Evolutionary conservation across 2,113 vertebrate species (phyloP).

Genomic region (Rhombomys opimus): DNA sequence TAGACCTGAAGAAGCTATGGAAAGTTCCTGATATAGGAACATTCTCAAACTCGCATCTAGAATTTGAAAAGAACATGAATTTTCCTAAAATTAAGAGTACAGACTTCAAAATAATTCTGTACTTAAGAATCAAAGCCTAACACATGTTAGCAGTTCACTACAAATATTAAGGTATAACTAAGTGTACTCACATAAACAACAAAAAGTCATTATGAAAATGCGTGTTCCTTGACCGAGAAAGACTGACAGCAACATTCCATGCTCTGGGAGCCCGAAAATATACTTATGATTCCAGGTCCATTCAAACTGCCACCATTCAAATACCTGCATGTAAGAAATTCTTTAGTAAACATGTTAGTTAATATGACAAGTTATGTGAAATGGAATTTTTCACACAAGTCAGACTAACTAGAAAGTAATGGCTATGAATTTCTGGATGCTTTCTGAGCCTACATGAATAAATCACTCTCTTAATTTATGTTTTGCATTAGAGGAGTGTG

Average conservation of each 20-base stretch:
- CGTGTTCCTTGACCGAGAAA: constrained; percentile 95
- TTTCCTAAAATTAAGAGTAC: constrained; percentile 39
- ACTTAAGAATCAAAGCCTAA: constrained; percentile 16
- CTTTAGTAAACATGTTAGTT: constrained; percentile 73
- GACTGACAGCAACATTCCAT: constrained; percentile 93
- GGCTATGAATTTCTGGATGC: not conserved
- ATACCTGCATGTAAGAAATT: constrained; percentile 87
- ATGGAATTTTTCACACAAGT: constrained; percentile 47
- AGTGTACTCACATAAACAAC: constrained; percentile 92
- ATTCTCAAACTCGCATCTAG: not conserved
- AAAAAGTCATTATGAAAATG: constrained; percentile 95
- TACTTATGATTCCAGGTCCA: constrained; percentile 89
- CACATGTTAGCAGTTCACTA: not conserved
- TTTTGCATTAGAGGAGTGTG: not conserved
- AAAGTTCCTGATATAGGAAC: constrained; percentile 15
- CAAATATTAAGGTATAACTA: not conserved
- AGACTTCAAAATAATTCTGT: constrained; percentile 34
- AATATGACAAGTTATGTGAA: constrained; percentile 36
- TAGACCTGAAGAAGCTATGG: constrained; percentile 24
- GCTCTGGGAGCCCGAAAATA: constrained; percentile 89
- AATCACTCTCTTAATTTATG: constrained; percentile 11
- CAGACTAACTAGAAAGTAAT: constrained; percentile 74
- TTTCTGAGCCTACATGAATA: not conserved
- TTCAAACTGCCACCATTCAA: constrained; percentile 92
- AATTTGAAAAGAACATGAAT: constrained; percentile 35